Evolutionary conservation across 2,888 invertebrate genomes (phyloP), one percentile per base, ranked within the genome.

Genomic region (Gastracanthus pulcherrimus): DNA sequence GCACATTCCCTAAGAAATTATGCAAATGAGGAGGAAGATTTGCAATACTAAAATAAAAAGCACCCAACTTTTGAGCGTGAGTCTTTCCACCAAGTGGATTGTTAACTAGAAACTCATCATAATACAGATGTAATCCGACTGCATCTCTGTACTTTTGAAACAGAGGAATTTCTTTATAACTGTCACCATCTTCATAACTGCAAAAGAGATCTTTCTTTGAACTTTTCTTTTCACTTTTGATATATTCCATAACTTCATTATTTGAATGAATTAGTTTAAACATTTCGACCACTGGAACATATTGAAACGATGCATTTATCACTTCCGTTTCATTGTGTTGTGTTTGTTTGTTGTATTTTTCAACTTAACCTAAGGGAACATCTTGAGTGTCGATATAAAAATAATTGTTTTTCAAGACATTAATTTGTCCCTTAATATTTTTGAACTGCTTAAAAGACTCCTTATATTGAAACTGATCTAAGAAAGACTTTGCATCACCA

Each of bases 101-200:
- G 9, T 83, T 83, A 16, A 85, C 78, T 19, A 85, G 76, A 55
- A 85, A 51, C 29, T 82, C 81, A 74, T 86, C 85, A 66, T 84
- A 84, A 29, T 84, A 86, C 2, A 84, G 55, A 19, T 80, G 60
- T 19, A 84, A 79, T 55, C 74, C 55, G 16, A 66, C 7, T 13
- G 77, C 77, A 51, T 69, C 23, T 11, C 11, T 23, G 45, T 69
- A 62, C 60, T 23, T 29, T 19, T 45, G 6, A 19, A 70, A 70
- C 45, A 62, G 70, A 7, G 2, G 0, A 13, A 70, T 7, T 13
- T 2, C 19, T 45, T 77, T 29, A 41, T 45, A 69, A 51, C 2
- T 55, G 51, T 71, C 36, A 19, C 34, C 58, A 71, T 75, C 75
- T 31, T 19, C 19, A 19, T 5, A 45, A 7, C 64, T 45, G 4